Evolutionary conservation across 2,888 invertebrate species (phyloP), one percentile per base, ranked within the genome.

Genomic region (Linyphia triangularis): DNA sequence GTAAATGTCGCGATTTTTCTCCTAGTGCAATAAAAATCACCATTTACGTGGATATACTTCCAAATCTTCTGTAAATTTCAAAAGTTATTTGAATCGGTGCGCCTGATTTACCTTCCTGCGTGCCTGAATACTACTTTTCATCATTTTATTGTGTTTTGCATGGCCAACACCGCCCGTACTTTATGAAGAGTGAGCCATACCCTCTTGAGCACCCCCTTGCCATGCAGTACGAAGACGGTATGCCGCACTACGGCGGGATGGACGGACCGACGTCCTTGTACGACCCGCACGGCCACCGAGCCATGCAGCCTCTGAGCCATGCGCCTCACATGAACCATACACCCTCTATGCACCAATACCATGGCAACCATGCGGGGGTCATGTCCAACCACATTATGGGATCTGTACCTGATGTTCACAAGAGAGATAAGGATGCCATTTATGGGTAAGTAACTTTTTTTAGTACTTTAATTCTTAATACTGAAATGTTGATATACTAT

Each of bases 381-480:
- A 94, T 94, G 91, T 91, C 92, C 63, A 92, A 92, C 91, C 92
- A 92, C 89, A 92, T 93, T 85, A 93, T 93, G 93, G 94, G 93
- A 86, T 94, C 94, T 91, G 95, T 95, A 90, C 97, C 97, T 92
- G 97, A 97, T 94, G 97, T 97, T 92, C 97, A 97, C 94, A 98
- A 98, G 95, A 95, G 98, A 93, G 98, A 98, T 95, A 98, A 98
- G 95, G 98, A 98, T 95, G 97, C 98, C 93, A 98, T 98, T 93
- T 98, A 98, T 94, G 98, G 98, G 98, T 98, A 95, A 96, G 97
- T 91, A 19, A 6, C n/a, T n/a, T n/a, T n/a, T n/a, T n/a, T n/a
- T n/a, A n/a, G n/a, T n/a, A n/a, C n/a, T n/a, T n/a, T n/a, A n/a
- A n/a, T n/a, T n/a, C n/a, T n/a, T n/a, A n/a, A n/a, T n/a, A n/a